Base-by-base conservation (phyloP, 1,140 invertebrate genomes). In the Bombus waltoni region DNA sequence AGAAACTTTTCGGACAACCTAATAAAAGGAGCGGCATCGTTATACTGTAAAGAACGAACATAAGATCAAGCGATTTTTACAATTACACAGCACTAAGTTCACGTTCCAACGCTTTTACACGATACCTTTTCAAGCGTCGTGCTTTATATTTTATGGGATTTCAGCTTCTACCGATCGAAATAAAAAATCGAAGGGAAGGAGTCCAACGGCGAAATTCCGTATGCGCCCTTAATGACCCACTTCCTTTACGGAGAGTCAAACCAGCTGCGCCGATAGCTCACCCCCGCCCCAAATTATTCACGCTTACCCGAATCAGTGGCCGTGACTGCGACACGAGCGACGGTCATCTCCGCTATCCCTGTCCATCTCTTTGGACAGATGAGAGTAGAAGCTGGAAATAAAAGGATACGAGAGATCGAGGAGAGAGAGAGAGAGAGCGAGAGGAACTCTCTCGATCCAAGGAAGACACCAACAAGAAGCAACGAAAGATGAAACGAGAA, bases 291-390 rank as follows among this genome's bases (percentile, higher is more conserved):
- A 38, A 59, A 62, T 85, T 70, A 42, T 74, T 53, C 47, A 57
- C 53, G 10, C 11, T 44, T 66, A 79, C 22, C 47, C 70, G 65
- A 85, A 71, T 85, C 88, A 62, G 42, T 11, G 25, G 9, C 28
- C 79, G 76, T 87, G 84, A 75, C 62, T 81, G 65, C 11, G 68
- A 40, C 42, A 84, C 62, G 73, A 72, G 62, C 79, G 74, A 86
- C 71, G 73, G 40, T 57, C 75, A 40, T 57, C 57, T 44, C 10
- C 68, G 68, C 15, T 88, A 88, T 88, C 79, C 66, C 66, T 77
- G 89, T 88, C 47, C 79, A 91, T 90, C 87, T 89, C 62, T 75
- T 65, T 68, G 75, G 77, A 87, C 87, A 81, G 83, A 85, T 77
- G 87, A 87, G 76, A 79, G 85, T 40, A 80, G 28, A n/a, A 13